Evolutionary conservation across 2,888 invertebrate genomes (phyloP).

Genomic region (Dicranocentrus wangi): DNA sequence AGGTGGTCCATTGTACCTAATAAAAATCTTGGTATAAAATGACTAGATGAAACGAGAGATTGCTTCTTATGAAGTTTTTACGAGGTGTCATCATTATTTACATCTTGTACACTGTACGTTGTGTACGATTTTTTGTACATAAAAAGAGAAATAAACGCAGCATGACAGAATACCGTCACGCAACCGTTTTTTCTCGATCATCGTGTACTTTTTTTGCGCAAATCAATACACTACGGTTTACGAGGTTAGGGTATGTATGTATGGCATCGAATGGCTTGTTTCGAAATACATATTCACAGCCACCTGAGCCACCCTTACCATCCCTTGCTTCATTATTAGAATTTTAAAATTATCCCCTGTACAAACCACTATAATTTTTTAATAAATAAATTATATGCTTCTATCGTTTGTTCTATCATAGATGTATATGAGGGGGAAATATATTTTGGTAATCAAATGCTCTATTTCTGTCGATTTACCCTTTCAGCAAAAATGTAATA

Average conservation of each 20-base stretch:
- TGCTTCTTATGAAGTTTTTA: constrained; percentile 17
- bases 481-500: no score
- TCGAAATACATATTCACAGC: no score
- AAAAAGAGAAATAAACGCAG: constrained; percentile 20
- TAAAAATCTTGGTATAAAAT: background rate
- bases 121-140: constrained; percentile 21
- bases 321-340: no score
- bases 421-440: no score
- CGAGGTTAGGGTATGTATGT: background rate
- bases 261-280: no score
- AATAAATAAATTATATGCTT: no score
- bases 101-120: background rate
- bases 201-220: background rate
- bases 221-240: background rate
- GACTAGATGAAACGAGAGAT: constrained; percentile 1
- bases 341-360: no score
- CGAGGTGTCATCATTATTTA: constrained; percentile 20
- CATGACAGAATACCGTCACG: constrained; percentile 23
- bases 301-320: no score
- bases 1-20: background rate
- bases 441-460: no score
- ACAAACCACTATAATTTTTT: no score
- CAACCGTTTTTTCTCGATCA: background rate
- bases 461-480: no score
- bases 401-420: no score